Evolutionary conservation across 1,140 invertebrate genomes (phyloP).

Genomic region (Meloidogyne exigua): DNA sequence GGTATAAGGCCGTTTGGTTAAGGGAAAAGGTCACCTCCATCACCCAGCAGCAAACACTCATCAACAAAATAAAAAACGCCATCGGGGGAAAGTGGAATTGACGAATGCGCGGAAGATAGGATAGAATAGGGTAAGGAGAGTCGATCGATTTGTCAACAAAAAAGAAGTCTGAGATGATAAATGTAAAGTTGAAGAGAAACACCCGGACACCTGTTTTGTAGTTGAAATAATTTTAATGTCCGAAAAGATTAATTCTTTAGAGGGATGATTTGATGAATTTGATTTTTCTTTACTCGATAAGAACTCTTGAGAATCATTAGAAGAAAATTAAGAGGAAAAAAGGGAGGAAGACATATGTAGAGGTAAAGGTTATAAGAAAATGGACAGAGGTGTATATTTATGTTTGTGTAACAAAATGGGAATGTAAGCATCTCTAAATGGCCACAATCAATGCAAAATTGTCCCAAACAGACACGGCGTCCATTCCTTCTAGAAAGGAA

Average conservation of each 20-base stretch:
- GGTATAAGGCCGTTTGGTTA: not conserved
- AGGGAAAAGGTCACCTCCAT: not conserved
- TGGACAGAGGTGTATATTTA: not conserved
- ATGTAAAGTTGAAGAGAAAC: not conserved
- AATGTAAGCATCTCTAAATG: not conserved
- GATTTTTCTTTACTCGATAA: constrained; percentile 1
- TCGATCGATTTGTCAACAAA: not conserved
- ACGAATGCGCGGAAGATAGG: constrained; percentile 7
- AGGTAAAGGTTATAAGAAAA: not conserved
- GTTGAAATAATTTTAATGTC: not conserved
- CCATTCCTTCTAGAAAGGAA: not conserved
- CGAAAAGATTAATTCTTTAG: not conserved
- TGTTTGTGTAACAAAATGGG: not conserved
- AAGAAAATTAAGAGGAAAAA: not conserved
- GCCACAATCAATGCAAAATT: constrained; percentile 4
- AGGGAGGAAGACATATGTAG: not conserved
- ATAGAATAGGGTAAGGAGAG: constrained; percentile 1
- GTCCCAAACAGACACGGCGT: not conserved
- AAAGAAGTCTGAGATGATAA: not conserved
- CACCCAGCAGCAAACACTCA: not conserved
- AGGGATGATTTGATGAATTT: not conserved
- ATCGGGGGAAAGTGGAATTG: not conserved
- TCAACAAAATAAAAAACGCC: not conserved
- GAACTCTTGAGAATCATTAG: not conserved
- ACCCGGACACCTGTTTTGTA: not conserved